phyloP scores from a whole-genome alignment of 2,888 invertebrate species.

The Petrophora chlorosata region DNA sequence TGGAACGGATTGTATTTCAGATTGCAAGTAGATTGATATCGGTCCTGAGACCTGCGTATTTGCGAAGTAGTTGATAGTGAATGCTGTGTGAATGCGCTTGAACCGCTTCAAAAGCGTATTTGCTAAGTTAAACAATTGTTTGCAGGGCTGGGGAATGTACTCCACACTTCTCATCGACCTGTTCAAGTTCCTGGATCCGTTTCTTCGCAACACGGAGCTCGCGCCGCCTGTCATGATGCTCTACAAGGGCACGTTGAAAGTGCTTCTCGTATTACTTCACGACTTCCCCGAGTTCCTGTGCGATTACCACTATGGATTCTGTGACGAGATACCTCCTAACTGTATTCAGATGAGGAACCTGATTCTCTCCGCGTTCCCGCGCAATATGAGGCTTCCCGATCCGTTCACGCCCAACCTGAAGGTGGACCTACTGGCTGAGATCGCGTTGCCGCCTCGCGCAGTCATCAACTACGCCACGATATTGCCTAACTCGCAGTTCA shows the following conservation, averaged over 20 bases:
- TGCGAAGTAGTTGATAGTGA: constrained; percentile 2
- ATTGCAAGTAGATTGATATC: too few relatives aligned
- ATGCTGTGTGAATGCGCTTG: constrained; percentile 1
- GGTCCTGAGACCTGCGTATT: too few relatives aligned
- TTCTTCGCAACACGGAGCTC: constrained; percentile 97
- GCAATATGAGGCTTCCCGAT: constrained; percentile 99
- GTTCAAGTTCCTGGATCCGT: constrained; percentile 98
- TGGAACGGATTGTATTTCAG: too few relatives aligned
- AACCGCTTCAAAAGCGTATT: background rate
- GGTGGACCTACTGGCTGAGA: constrained; percentile 95
- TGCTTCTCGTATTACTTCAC: constrained; percentile 96
- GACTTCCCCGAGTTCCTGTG: constrained; percentile 99
- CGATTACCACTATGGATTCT: constrained; percentile 99
- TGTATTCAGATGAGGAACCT: constrained; percentile 99
- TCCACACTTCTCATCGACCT: constrained; percentile 97
- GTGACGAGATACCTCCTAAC: constrained; percentile 99
- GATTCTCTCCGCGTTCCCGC: constrained; percentile 98
- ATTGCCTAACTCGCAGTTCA: constrained; percentile 94
- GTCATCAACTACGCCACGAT: constrained; percentile 93
- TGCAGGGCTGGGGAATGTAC: constrained; percentile 97
- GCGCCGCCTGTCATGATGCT: constrained; percentile 96
- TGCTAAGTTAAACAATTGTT: constrained; percentile 21
- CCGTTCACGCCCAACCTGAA: constrained; percentile 99
- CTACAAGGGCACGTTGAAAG: constrained; percentile 97
- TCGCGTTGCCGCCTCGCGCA: constrained; percentile 93